Conservation (phyloP, 2,888 invertebrate species). For the Spodoptera exigua region DNA sequence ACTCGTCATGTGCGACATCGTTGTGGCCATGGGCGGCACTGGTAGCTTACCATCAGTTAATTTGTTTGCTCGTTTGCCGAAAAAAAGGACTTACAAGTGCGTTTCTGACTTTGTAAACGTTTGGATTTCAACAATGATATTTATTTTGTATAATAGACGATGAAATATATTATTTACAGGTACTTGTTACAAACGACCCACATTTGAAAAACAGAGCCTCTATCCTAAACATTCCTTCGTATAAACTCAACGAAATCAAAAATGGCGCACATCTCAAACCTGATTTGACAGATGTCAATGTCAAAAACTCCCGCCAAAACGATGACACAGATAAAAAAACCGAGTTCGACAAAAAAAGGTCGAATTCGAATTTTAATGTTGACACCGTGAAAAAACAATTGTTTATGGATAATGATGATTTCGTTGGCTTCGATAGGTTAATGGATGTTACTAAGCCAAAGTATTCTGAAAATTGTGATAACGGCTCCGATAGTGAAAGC, state of each 20-base stretch:
- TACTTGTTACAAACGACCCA: conserved; percentile 65
- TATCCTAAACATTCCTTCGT: conserved; percentile 56
- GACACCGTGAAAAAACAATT: conserved; percentile 18
- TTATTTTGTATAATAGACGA: too few species aligned
- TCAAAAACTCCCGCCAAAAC: too few species aligned
- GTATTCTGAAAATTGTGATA: background rate
- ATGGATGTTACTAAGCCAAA: conserved; percentile 29
- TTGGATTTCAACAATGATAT: too few species aligned
- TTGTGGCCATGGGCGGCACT: too few species aligned
- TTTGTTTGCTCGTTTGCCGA: too few species aligned
- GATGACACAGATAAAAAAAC: too few species aligned
- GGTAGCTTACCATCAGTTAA: too few species aligned
- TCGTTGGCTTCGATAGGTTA: conserved; percentile 17
- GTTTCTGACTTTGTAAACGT: too few species aligned
- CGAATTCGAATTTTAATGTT: too few species aligned
- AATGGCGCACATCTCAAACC: conserved; percentile 39
- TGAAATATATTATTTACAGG: conserved; percentile 60
- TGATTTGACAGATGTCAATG: conserved; percentile 4
- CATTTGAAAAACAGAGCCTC: conserved; percentile 57
- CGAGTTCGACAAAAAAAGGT: too few species aligned
- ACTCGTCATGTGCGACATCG: too few species aligned
- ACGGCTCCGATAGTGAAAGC: background rate
- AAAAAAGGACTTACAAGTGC: too few species aligned
- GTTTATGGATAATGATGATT: conserved; percentile 6
- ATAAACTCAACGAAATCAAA: conserved; percentile 60